These are phyloP conservation scores for Subacronicta megacephala DNA, from an alignment of 2,888 invertebrate genomes.

Conservation along the genomic window DNA sequence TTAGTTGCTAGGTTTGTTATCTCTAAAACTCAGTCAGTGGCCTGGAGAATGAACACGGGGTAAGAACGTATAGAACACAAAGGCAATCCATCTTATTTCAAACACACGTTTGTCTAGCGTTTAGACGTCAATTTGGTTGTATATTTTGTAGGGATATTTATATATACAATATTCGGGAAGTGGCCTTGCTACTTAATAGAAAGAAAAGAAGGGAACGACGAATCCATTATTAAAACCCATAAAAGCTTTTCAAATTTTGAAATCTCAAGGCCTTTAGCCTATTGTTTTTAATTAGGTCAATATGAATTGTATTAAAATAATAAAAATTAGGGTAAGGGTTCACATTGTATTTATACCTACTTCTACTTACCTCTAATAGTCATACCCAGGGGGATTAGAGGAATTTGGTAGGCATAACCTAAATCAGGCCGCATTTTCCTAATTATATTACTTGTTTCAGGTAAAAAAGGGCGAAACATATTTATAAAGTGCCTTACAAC, in stretches of 20 bases:
- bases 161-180: no score
- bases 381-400: slow-evolving; percentile 1
- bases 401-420: background rate
- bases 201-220: background rate
- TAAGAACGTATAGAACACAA: no score
- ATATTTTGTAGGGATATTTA: no score
- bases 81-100: no score
- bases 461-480: slow-evolving; percentile 64
- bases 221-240: slow-evolving; percentile 22
- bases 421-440: background rate
- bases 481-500: slow-evolving; percentile 77
- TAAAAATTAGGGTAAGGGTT: slow-evolving; percentile 36
- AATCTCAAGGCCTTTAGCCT: slow-evolving; percentile 20
- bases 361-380: background rate
- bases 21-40: no score
- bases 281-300: slow-evolving; percentile 48
- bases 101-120: no score
- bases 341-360: no score
- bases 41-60: no score
- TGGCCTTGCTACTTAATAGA: no score
- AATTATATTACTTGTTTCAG: slow-evolving; percentile 71
- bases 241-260: slow-evolving; percentile 36
- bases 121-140: no score
- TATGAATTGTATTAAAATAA: slow-evolving; percentile 15
- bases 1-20: no score